Evolutionary conservation across 2,113 vertebrate genomes (phyloP).

Genomic region (Lethenteron reissneri): DNA sequence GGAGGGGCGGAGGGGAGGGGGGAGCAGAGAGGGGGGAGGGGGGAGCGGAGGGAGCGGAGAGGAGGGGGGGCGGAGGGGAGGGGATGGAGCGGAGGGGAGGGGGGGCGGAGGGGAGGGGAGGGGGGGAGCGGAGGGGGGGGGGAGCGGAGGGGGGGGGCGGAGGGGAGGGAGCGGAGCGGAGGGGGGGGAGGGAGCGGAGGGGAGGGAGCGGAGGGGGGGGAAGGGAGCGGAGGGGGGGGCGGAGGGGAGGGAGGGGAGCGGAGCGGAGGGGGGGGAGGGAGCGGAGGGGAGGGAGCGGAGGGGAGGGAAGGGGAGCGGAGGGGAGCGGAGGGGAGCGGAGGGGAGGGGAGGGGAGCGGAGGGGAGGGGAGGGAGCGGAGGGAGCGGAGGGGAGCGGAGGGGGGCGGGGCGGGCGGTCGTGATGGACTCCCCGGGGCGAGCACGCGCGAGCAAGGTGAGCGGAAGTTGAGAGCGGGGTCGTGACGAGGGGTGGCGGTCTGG

Average conservation of each 20-base stretch:
- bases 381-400: not conserved
- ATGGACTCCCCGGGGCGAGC: not conserved
- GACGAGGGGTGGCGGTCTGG: not conserved
- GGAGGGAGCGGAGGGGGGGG: not conserved
- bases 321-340: not conserved
- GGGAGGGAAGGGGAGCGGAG: not conserved
- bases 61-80: not conserved
- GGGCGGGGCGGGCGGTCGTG: not conserved
- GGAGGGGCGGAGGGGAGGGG: not conserved
- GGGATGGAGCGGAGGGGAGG: not conserved
- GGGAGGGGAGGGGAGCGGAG: not conserved
- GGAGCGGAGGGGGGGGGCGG: not conserved
- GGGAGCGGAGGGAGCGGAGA: not conserved
- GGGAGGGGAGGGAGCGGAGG: not conserved
- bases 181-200: not conserved
- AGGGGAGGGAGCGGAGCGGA: not conserved
- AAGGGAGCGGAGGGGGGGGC: not conserved
- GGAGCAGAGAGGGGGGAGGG: not conserved
- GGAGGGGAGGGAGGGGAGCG: not conserved
- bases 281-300: not conserved
- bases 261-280: not conserved
- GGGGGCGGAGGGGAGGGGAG: not conserved
- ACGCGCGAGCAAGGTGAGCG: not conserved
- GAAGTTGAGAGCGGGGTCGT: not conserved
- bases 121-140: not conserved